Evolutionary conservation across 1,140 invertebrate genomes (phyloP).

Genomic region (Bombus superbus): DNA sequence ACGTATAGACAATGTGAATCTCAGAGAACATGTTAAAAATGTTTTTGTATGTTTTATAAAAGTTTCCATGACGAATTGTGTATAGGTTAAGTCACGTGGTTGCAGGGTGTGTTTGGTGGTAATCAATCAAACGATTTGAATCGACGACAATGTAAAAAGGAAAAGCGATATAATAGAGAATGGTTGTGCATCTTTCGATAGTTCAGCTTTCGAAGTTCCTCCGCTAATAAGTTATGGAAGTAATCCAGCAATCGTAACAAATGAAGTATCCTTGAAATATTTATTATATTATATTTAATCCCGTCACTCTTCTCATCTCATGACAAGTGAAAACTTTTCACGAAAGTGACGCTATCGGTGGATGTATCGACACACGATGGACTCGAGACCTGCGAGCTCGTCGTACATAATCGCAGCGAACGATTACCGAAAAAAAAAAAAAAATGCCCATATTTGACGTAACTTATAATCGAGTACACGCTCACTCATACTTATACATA

Average conservation of each 20-base stretch:
- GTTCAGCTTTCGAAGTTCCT: neutral
- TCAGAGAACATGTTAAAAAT: neutral
- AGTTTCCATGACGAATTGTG: neutral
- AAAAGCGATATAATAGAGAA: neutral
- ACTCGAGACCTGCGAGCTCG: slow-evolving; percentile 59
- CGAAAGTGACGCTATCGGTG: neutral
- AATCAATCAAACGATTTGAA: neutral
- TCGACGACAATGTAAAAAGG: too few relatives aligned
- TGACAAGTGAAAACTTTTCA: slow-evolving; percentile 1
- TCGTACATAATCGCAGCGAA: slow-evolving; percentile 49
- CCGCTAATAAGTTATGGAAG: neutral
- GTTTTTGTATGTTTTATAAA: neutral
- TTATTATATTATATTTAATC: neutral
- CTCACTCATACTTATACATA: neutral
- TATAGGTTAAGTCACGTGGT: slow-evolving; percentile 1
- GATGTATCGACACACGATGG: neutral
- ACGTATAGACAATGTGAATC: neutral
- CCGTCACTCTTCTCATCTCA: neutral
- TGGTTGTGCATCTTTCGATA: slow-evolving; percentile 11
- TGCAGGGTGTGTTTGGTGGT: neutral
- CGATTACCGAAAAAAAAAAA: slow-evolving; percentile 52
- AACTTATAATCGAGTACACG: slow-evolving; percentile 6
- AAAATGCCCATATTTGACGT: slow-evolving; percentile 50
- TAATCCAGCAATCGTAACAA: neutral
- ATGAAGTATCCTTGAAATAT: neutral